Percentiles rank a stretch among this genome's conserved stretches.
phyloP scores from a whole-genome alignment of 2,888 invertebrate genomes.

The Platycheirus albimanus region DNA sequence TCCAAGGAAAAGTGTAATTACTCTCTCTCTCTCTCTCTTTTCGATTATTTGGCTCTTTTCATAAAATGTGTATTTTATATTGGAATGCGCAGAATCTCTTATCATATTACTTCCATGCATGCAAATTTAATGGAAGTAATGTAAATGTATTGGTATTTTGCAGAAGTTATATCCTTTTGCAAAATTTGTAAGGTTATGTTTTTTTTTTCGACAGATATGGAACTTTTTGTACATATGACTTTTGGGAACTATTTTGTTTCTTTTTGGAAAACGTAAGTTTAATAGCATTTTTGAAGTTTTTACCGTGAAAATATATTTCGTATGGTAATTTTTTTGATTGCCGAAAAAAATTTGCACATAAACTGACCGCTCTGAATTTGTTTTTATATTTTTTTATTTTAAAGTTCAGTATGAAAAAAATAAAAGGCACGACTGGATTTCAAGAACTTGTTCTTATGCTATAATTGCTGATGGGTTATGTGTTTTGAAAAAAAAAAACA shows the following conservation, averaged over 20 bases:
- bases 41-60: background rate
- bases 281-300: no score
- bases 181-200: constrained; percentile 19
- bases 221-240: background rate
- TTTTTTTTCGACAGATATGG: background rate
- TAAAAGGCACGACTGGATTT: no score
- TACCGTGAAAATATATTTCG: no score
- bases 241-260: background rate
- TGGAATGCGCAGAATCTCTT: constrained; percentile 57
- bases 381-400: no score
- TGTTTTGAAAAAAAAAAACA: no score
- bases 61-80: constrained; percentile 38
- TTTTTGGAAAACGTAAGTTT: no score
- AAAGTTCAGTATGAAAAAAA: no score
- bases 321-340: no score
- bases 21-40: constrained; percentile 18
- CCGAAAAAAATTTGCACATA: no score
- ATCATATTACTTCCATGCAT: constrained; percentile 11
- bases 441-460: no score
- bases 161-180: constrained; percentile 7
- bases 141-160: constrained; percentile 15
- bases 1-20: background rate
- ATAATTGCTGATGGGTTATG: no score
- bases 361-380: no score
- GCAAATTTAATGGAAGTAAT: background rate